Evolutionary conservation across 2,888 invertebrate genomes (phyloP), one percentile per base, ranked within the genome.

Genomic region (Chydorus sphaericus): DNA sequence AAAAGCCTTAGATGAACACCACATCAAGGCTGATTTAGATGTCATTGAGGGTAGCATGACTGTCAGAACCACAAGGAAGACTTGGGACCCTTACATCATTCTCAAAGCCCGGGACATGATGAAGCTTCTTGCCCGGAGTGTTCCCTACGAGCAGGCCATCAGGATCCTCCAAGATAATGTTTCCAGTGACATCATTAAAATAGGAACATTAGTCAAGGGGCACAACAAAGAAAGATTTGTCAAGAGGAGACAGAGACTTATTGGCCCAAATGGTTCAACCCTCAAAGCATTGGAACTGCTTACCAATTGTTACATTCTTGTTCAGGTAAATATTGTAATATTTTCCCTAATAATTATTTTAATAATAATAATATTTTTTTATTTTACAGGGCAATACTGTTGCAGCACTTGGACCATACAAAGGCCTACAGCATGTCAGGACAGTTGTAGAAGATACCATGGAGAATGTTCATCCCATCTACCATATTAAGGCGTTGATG

Each of bases 401-500:
- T 0, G 80, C 97, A 14, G 88, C 90, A 0, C 74, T 99, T n/a
- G 98, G 98, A 0, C 93, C 97, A 2, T 89, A 93, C 66, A 85
- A 83, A 71, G 97, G 97, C 0, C 69, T 90, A 26, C 80, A 83
- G 57, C 85, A 88, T 65, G 88, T 89, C 0, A 75, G 94, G 56
- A 81, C 85, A 63, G 88, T 99, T 64, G 88, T 90, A 1, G 84
- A 86, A 66, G 97, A 98, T 64, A 94, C 94, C 0, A 96, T 99
- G 96, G 90, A 89, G 67, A 98, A 99, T 70, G 80, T 98, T 56
- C 98, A 99, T 74, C 98, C 98, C 1, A 91, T 98, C 69, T 97
- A 96, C 67, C 96, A 94, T 66, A 93, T 98, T 1, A 89, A 96
- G 74, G 85, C 90, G 2, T 71, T 98, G 53, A 97, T 98, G 96